These are phyloP conservation scores for Tromatobia lineatoria DNA, from an alignment of 2,888 invertebrate species.

Conservation along the genomic window DNA sequence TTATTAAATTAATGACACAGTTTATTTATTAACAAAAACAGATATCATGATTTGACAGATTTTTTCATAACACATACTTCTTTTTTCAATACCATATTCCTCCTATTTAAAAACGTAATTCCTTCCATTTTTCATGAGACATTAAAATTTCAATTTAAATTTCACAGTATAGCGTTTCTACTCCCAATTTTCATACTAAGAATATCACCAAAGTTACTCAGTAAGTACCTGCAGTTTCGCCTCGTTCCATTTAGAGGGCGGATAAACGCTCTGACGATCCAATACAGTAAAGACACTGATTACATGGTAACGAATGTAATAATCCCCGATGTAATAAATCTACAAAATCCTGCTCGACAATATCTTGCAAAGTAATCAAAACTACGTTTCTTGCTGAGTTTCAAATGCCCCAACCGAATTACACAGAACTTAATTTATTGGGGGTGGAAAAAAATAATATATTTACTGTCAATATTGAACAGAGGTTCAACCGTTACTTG, in stretches of 20 bases:
- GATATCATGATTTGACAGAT: too few species aligned
- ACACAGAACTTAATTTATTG: conserved; percentile 1
- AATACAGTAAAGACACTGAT: neutral
- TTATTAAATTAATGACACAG: too few species aligned
- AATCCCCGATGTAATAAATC: conserved; percentile 5
- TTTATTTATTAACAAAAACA: too few species aligned
- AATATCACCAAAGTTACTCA: neutral
- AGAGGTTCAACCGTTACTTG: neutral
- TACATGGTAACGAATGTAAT: neutral
- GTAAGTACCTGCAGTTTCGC: neutral
- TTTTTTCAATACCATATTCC: too few species aligned
- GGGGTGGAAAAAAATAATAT: neutral
- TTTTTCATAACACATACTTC: too few species aligned
- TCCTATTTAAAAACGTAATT: neutral
- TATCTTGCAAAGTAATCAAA: neutral
- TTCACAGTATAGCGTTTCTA: neutral
- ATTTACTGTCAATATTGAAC: neutral
- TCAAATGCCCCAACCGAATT: neutral
- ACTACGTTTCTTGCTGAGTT: neutral
- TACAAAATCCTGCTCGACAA: neutral
- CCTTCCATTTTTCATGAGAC: neutral
- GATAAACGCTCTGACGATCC: neutral
- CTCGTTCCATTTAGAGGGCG: neutral
- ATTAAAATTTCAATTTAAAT: neutral
- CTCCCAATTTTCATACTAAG: neutral